Evolutionary conservation across 1,140 invertebrate genomes (phyloP).

Genomic region (Brachionus koreanus): DNA sequence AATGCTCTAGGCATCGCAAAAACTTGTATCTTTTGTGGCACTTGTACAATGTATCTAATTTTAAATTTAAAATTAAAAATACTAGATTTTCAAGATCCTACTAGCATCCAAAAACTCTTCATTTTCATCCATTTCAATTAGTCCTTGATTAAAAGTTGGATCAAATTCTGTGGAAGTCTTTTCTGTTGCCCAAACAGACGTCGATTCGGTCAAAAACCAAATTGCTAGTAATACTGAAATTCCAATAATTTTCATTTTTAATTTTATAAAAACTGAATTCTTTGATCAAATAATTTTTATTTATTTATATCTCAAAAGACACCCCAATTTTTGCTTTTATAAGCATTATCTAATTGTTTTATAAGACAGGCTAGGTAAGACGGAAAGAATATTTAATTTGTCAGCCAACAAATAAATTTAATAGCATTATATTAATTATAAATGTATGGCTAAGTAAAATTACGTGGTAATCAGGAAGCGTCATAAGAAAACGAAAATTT

Average conservation of each 20-base stretch:
- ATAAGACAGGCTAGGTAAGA: background rate
- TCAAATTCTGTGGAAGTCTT: background rate
- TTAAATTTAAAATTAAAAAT: background rate
- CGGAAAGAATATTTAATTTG: background rate
- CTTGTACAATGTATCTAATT: background rate
- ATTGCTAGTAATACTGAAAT: background rate
- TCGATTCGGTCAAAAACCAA: background rate
- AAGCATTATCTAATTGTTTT: background rate
- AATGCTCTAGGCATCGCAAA: background rate
- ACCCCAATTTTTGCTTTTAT: background rate
- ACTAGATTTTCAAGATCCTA: background rate
- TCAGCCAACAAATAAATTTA: background rate
- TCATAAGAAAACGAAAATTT: background rate
- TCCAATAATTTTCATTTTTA: background rate
- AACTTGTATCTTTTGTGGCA: background rate
- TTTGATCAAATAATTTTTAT: background rate
- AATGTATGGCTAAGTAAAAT: background rate
- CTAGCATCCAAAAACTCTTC: background rate
- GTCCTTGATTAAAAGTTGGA: conserved; percentile 14
- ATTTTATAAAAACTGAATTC: background rate
- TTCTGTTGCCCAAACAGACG: background rate
- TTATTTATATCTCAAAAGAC: background rate
- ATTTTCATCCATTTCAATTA: background rate
- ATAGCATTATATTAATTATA: too few species aligned
- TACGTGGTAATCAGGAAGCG: background rate